These are phyloP conservation scores for Ceratosolen solmsi DNA, from an alignment of 1,140 invertebrate species.

Conservation along the genomic window DNA sequence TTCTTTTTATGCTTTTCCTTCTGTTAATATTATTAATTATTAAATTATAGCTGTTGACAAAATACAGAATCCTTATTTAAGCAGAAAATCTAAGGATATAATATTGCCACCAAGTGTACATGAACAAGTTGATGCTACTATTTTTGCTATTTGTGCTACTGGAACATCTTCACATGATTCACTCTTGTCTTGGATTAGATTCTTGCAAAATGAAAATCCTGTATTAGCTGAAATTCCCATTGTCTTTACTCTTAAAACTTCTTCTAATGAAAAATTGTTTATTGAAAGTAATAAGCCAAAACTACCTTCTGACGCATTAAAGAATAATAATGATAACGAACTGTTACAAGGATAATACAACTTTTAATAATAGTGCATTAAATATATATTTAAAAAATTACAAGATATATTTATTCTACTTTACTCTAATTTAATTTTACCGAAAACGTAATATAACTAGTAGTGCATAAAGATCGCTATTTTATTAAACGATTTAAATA, in stretches of 20 bases:
- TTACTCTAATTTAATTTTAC: not conserved
- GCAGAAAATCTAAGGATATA: conserved; percentile 67
- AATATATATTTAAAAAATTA: not conserved
- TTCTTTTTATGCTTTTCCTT: not conserved
- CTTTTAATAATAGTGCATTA: not conserved
- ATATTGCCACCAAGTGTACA: conserved; percentile 80
- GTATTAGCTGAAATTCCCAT: conserved; percentile 83
- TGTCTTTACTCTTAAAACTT: conserved; percentile 78
- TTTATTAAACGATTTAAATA: not conserved
- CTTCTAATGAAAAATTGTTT: conserved; percentile 28
- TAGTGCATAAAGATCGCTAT: not conserved
- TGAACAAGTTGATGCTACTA: conserved; percentile 94
- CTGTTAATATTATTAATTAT: not conserved
- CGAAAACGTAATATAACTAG: not conserved
- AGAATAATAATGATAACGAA: conserved; percentile 3
- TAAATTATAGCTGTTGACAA: conserved; percentile 79
- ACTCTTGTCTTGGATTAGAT: conserved; percentile 92
- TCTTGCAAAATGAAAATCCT: conserved; percentile 87
- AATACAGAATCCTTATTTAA: conserved; percentile 76
- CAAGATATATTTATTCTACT: not conserved
- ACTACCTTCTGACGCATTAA: not conserved
- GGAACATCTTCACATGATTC: conserved; percentile 93
- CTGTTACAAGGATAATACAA: not conserved
- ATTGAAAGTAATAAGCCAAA: conserved; percentile 24
- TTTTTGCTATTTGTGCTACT: conserved; percentile 89